phyloP scores from a whole-genome alignment of 2,888 invertebrate genomes.

The Nineta flava region DNA sequence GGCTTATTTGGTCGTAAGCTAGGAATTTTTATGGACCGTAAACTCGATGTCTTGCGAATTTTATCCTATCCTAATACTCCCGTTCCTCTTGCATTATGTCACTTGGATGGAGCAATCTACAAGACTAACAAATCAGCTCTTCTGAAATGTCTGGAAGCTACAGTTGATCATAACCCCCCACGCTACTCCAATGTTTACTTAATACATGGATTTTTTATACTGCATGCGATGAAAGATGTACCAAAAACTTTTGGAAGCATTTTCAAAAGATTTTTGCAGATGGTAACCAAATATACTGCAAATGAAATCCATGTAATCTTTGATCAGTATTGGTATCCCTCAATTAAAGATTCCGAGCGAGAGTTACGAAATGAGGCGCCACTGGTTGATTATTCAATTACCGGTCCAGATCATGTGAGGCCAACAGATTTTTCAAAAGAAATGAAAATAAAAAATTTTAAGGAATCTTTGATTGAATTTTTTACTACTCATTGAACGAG shows the following conservation, averaged over 20 bases:
- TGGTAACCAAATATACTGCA: constrained; percentile 11
- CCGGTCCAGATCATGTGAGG: constrained; percentile 17
- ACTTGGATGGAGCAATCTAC: constrained; percentile 7
- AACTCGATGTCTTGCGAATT: no score
- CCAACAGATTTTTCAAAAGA: constrained; percentile 17
- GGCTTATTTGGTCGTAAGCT: constrained; percentile 11
- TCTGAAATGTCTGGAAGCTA: constrained; percentile 4
- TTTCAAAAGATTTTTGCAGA: constrained; percentile 10
- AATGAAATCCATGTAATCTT: constrained; percentile 17
- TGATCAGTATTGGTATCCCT: constrained; percentile 19
- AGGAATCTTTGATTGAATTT: constrained; percentile 18
- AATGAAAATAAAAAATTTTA: constrained; percentile 19
- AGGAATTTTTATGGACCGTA: no score
- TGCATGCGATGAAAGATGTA: constrained; percentile 8
- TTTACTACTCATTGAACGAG: constrained; percentile 17
- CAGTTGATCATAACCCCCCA: no score
- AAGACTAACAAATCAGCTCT: constrained; percentile 10
- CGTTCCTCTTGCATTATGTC: constrained; percentile 9
- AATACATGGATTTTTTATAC: no score
- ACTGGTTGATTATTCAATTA: constrained; percentile 17
- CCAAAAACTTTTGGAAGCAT: constrained; percentile 14
- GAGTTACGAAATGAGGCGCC: constrained; percentile 13
- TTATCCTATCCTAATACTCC: constrained; percentile 24
- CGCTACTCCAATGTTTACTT: no score
- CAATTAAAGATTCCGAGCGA: constrained; percentile 22